A percentile compares a stretch with the other conserved stretches of the same genome.
Conservation (phyloP, 2,113 vertebrate species). For the Paradoxurus hermaphroditus region DNA sequence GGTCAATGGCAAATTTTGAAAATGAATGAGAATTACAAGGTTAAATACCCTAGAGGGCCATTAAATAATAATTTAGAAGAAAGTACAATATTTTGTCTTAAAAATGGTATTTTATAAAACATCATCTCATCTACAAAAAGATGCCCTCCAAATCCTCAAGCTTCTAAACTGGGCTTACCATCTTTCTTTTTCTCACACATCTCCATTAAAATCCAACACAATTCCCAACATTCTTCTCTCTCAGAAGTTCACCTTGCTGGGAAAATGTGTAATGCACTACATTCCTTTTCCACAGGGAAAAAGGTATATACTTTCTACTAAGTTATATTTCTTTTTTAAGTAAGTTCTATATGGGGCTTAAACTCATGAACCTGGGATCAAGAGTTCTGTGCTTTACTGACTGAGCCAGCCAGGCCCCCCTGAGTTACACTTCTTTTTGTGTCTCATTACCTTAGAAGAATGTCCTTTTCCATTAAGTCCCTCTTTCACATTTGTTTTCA, state of each 20-base stretch:
- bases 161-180: not conserved
- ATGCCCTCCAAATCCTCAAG: not conserved
- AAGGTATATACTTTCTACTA: not conserved
- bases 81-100: not conserved
- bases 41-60: not conserved
- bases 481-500: not conserved
- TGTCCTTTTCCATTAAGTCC: not conserved
- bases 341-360: not conserved
- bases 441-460: not conserved
- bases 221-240: not conserved
- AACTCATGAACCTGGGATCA: not conserved
- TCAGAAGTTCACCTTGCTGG: not conserved
- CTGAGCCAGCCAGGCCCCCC: not conserved
- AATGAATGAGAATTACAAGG: slow-evolving; percentile 55
- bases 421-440: not conserved
- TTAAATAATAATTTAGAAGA: slow-evolving; percentile 21
- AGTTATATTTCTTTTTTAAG: not conserved
- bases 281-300: not conserved
- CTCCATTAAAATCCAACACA: not conserved
- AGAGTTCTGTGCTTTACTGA: not conserved
- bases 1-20: slow-evolving; percentile 38
- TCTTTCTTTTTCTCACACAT: not conserved
- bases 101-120: not conserved
- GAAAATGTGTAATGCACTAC: not conserved
- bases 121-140: not conserved